These are phyloP conservation scores for Acrobasis repandana DNA, from an alignment of 2,888 invertebrate genomes.

Conservation along the genomic window DNA sequence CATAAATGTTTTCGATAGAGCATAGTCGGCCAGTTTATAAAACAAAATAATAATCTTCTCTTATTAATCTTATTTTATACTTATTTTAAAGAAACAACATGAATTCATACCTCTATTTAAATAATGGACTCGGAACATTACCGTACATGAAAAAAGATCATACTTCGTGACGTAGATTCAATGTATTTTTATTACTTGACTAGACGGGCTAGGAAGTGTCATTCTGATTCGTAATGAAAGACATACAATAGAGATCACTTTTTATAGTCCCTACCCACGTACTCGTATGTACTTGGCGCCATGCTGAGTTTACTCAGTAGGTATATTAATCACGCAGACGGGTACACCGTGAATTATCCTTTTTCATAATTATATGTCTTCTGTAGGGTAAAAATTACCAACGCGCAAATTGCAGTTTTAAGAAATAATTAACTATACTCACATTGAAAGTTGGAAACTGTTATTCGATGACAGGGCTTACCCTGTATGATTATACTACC, in stretches of 20 bases:
- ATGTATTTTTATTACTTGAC: background rate
- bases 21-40: no score
- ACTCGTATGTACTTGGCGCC: background rate
- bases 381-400: conserved; percentile 15
- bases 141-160: no score
- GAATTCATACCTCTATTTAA: no score
- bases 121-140: no score
- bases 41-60: no score
- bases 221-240: background rate
- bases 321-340: conserved; percentile 7
- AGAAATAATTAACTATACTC: background rate
- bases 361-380: conserved; percentile 8
- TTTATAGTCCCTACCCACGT: background rate
- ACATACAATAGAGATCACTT: background rate
- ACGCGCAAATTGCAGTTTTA: background rate
- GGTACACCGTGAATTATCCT: background rate
- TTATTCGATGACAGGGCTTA: no score
- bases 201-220: background rate
- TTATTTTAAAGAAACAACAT: no score
- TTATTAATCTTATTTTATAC: no score
- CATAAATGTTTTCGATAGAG: no score
- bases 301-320: background rate
- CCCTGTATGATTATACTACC: no score
- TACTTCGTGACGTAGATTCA: no score
- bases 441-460: background rate